Evolutionary conservation across 2,888 invertebrate species (phyloP).

Genomic region (Drosophila flavopinicola): DNA sequence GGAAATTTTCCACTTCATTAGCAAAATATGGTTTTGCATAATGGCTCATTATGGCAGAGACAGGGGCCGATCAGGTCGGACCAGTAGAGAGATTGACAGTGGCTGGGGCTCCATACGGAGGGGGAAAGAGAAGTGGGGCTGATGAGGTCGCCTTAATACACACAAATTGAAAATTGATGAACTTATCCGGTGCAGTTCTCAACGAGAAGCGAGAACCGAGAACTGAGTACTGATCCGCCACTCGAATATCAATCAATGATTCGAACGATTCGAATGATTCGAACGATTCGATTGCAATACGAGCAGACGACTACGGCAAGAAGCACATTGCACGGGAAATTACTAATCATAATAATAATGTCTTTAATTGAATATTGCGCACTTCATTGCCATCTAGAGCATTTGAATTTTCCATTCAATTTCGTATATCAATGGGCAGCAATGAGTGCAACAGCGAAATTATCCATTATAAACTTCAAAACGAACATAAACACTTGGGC

Average conservation of each 20-base stretch:
- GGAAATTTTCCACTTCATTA: conserved; percentile 72
- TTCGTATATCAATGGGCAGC: conserved; percentile 26
- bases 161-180: conserved; percentile 83
- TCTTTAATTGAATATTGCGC: conserved; percentile 82
- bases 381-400: conserved; percentile 68
- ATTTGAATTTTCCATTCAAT: conserved; percentile 30
- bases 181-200: conserved; percentile 78
- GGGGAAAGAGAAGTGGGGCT: no score
- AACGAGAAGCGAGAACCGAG: no score
- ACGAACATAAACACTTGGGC: conserved; percentile 81
- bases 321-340: conserved; percentile 66
- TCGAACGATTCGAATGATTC: conserved; percentile 29
- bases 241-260: conserved; percentile 54
- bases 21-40: conserved; percentile 78
- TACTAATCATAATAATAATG: conserved; percentile 80
- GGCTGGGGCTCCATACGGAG: no score
- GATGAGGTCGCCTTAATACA: conserved; percentile 72
- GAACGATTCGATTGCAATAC: conserved; percentile 29
- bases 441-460: conserved; percentile 49
- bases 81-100: conserved; percentile 1
- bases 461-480: conserved; percentile 80
- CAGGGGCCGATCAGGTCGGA: conserved; percentile 24
- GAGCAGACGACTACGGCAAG: no score
- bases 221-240: conserved; percentile 37
- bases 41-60: conserved; percentile 74